Conservation (phyloP, 92 coral and sea anemone genomes). For the Siderastrea radians region DNA sequence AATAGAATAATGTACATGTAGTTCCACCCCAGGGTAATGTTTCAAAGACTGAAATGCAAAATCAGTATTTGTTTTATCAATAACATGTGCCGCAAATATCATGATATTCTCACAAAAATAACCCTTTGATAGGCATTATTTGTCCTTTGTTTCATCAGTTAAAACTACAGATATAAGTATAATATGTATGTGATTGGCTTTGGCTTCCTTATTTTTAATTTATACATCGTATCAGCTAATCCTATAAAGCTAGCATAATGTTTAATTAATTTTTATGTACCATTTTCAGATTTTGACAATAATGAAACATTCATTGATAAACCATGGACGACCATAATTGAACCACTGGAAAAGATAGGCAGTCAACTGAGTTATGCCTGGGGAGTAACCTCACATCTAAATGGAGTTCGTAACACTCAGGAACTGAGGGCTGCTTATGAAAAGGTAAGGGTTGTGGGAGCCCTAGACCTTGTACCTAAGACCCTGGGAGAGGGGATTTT, state of each 20-base stretch:
- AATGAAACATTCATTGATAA: slow-evolving; percentile 5
- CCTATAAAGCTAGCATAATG: background rate
- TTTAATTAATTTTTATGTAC: background rate
- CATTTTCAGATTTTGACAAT: background rate
- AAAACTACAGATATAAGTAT: too few relatives aligned
- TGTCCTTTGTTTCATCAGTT: too few relatives aligned
- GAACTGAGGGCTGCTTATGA: slow-evolving; percentile 79
- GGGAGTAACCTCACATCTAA: slow-evolving; percentile 85
- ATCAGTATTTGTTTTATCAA: too few relatives aligned
- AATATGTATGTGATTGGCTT: too few relatives aligned
- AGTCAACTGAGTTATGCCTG: slow-evolving; percentile 83
- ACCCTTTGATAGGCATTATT: too few relatives aligned
- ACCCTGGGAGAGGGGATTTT: background rate
- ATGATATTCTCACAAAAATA: too few relatives aligned
- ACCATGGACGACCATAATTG: slow-evolving; percentile 78
- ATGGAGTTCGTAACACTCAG: slow-evolving; percentile 84
- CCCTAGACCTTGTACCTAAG: background rate
- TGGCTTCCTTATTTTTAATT: background rate
- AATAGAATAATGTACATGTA: too few relatives aligned
- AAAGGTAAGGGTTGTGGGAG: slow-evolving; percentile 48
- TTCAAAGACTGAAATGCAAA: too few relatives aligned
- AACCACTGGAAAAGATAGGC: slow-evolving; percentile 76
- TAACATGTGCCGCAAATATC: too few relatives aligned
- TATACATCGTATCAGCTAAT: background rate
- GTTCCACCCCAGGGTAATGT: too few relatives aligned